Evolutionary conservation across 1,140 invertebrate genomes (phyloP), one percentile per base, ranked within the genome.

Genomic region (Megalopta genalis): DNA sequence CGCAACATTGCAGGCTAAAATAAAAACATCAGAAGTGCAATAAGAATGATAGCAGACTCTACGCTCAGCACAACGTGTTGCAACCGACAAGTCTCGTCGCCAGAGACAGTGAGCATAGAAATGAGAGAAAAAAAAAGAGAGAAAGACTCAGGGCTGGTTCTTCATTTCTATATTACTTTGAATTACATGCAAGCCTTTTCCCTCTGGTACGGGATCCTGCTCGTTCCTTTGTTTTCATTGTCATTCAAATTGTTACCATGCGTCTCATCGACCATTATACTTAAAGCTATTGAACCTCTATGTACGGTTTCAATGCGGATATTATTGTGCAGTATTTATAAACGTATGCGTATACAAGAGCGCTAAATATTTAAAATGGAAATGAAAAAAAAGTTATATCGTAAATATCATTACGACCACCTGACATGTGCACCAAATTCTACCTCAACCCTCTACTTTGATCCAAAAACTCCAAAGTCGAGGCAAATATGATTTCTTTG

Each of bases 1-100:
- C 85, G 84, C 89, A 91, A 87, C 87, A 86, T 86, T 86, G 88
- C 87, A 88, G 87, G 81, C 88, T 86, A 88, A 85, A 86, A 88
- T 85, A 85, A 84, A 86, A 86, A 77, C 85, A 83, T 85, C 85
- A 79, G 81, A 83, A 86, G 86, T 88, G 87, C 86, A 87, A 88
- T 90, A 90, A 88, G 72, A 86, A 87, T 78, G 80, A 84, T 84
- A 84, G 82, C 78, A 84, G 76, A 73, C 73, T 68, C 76, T 74
- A 81, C 63, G 63, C 66, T 80, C 84, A 82, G 75, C 80, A 75
- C 23, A 74, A 77, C 63, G 81, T 83, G 67, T 78, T 86, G 66
- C 77, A 32, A 63, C 84, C 77, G 77, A 82, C 76, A 86, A 83
- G 84, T 86, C 81, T 87, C 78, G 73, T 76, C 79, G 77, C 80